Conservation (phyloP, 2,113 vertebrate species). For the Cavia aperea region DNA sequence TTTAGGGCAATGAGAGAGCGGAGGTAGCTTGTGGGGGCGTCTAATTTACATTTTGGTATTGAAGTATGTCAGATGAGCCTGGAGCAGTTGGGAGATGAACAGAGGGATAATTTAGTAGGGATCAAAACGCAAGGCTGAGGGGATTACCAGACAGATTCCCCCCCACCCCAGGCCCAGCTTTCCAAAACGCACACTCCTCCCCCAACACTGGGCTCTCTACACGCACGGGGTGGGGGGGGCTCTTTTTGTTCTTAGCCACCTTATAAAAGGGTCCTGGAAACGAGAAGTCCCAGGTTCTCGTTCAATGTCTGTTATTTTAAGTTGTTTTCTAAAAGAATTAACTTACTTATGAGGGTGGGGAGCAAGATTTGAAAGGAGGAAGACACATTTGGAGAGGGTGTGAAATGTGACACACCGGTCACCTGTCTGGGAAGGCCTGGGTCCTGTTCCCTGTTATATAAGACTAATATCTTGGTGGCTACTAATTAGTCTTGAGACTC, state of each 20-base stretch:
- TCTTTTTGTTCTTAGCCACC: neutral
- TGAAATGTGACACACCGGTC: neutral
- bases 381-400: neutral
- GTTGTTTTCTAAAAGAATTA: neutral
- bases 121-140: neutral
- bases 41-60: conserved; percentile 27
- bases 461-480: neutral
- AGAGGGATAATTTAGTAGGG: neutral
- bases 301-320: neutral
- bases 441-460: fast-evolving
- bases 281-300: neutral
- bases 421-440: neutral
- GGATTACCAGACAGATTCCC: neutral
- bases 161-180: too few relatives aligned
- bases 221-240: fast-evolving
- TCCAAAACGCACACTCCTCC: neutral
- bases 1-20: conserved; percentile 19
- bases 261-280: neutral
- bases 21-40: conserved; percentile 45
- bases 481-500: neutral
- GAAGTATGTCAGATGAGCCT: conserved; percentile 34
- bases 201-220: fast-evolving
- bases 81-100: neutral
- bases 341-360: neutral
- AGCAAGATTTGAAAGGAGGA: neutral